Evolutionary conservation across 2,797 vertebrate species (phyloP), one percentile per base, ranked within the genome.

Genomic region (Melanotaenia parkinsoni): DNA sequence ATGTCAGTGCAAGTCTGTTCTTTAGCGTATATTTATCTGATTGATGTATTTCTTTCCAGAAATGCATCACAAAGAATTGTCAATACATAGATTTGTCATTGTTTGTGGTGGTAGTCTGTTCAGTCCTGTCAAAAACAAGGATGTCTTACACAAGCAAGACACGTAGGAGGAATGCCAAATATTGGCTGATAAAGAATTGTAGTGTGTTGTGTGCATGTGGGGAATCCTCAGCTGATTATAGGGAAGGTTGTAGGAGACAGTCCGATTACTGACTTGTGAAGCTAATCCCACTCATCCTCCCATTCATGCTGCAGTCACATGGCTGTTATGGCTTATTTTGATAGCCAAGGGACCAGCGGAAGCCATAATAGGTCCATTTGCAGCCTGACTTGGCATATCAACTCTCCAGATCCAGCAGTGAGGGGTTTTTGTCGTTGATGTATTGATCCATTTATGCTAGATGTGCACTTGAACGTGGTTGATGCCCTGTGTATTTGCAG

Each of bases 231-330:
- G 57, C 60, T 73, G 72, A 81, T 77, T 58, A 76, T 71, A 28
- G 63, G 50, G 64, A 68, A 81, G 80, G 70, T 65, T 73, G 76
- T 58, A 69, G 75, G 67, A 83, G 77, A 83, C 74, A 57, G 86
- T 67, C 81, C 10, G 81, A 87, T 88, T 91, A 90, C 89, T 88
- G 83, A 88, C 63, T 83, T 84, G 84, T 87, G 89, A 91, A 88
- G 86, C 74, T 91, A 92, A 93, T 92, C 88, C 86, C 80, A 51
- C 83, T 88, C 84, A 85, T 84, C 85, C 84, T 81, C 82, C 77
- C 85, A 90, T 92, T 92, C 86, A 91, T 35, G 62, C 82, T 86
- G 80, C 72, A 81, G 90, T 90, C 91, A 88, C 87, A 88, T 89
- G 84, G 82, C 81, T 74, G 67, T 88, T 80, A 86, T 68, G 74